Base-by-base conservation (phyloP, 2,797 vertebrate genomes). In the Ptychadena robeensis region DNA sequence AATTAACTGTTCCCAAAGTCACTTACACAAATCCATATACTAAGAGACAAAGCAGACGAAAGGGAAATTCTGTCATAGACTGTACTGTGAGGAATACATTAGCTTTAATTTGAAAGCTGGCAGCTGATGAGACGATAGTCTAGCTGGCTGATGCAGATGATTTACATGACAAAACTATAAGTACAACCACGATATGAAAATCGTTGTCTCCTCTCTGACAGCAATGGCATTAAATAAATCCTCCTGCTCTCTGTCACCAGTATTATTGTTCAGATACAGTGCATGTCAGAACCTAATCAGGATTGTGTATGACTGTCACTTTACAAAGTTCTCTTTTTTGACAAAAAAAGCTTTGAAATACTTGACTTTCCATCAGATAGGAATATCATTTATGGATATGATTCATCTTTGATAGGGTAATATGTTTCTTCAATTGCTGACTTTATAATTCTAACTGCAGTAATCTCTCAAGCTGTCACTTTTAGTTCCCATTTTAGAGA, bases 41-140 rank as follows among this genome's bases (percentile, higher is more conserved):
- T 1, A 4, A 22, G 11, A 66, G 35, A 15, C 6, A 6, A 76
- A 30, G 28, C 28, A 53, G 73, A 10, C 4, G 18, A 73, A 40
- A 28, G 18, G 30, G 63, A 22, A 75, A 38, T 64, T 10, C 25
- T 28, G n/a, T 22, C 63, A 28, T 38, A 76, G 35, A 65, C 30
- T 27, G 61, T n/a, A 4, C 64, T n/a, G 9, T 12, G 35, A 44
- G 37, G 61, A 76, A 76, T 44, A 31, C 30, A 76, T 71, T 25
- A 27, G 7, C 48, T 81, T 44, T 27, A 34, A 31, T 35, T 44
- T 67, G 61, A 35, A 30, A 27, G 30, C 64, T 72, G 69, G 27
- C 79, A 34, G 79, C 59, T 53, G 79, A 72, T 72, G 70, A 64
- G 79, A 28, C 25, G 69, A 73, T 48, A 34, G 30, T 35, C 28